A percentile compares a stretch with the other conserved stretches of the same genome.
Evolutionary conservation across 2,888 invertebrate genomes (phyloP).

Genomic region (Phengaris arion): DNA sequence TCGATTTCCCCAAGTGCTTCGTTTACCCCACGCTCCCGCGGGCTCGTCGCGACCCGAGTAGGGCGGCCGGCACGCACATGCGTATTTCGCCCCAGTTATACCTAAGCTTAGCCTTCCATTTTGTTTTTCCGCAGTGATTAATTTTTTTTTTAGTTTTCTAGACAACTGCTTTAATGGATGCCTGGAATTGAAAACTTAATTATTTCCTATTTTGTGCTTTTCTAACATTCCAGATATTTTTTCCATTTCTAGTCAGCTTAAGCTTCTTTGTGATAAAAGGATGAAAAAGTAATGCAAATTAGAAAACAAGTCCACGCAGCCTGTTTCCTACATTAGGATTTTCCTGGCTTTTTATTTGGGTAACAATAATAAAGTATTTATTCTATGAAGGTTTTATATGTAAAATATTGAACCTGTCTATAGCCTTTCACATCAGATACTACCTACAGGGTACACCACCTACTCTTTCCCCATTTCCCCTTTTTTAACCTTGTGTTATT

Average conservation of each 20-base stretch:
- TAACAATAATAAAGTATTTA: not conserved
- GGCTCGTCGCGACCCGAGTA: slow-evolving; percentile 32
- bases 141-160: slow-evolving; percentile 40
- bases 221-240: slow-evolving; percentile 22
- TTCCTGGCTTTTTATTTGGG: not conserved
- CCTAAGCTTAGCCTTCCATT: slow-evolving; percentile 70
- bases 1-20: slow-evolving; percentile 44
- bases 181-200: slow-evolving; percentile 42
- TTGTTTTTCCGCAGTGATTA: slow-evolving; percentile 64
- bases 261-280: not conserved
- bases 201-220: slow-evolving; percentile 35
- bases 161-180: slow-evolving; percentile 39
- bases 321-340: not conserved
- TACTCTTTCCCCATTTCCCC: not conserved
- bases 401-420: not conserved
- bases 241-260: slow-evolving; percentile 1
- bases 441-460: not conserved
- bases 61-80: slow-evolving; percentile 66
- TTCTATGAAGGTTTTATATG: not conserved
- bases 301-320: not conserved
- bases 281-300: slow-evolving; percentile 13
- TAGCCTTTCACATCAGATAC: not conserved
- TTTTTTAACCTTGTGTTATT: too few relatives aligned
- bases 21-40: slow-evolving; percentile 40
- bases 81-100: slow-evolving; percentile 59